Evolutionary conservation across 2,888 invertebrate genomes (phyloP).

Genomic region (Reticulitermes lucifugus): DNA sequence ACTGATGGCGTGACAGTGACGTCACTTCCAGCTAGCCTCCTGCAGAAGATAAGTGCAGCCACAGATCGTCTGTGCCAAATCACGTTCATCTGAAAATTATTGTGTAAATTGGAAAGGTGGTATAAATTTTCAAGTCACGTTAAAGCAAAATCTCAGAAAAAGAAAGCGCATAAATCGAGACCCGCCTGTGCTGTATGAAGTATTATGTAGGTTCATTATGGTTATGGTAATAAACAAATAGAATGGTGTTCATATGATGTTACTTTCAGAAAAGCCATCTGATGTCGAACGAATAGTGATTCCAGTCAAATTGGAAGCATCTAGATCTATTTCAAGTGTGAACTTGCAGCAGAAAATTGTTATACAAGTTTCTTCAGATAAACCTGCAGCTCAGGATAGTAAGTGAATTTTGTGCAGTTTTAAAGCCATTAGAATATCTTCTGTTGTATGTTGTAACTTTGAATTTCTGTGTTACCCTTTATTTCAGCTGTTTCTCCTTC

Average conservation of each 20-base stretch:
- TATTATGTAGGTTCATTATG: not conserved
- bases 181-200: not conserved
- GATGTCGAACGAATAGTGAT: constrained; percentile 31
- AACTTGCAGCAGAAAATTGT: constrained; percentile 36
- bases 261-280: constrained; percentile 30
- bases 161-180: too few relatives aligned
- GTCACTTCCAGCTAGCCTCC: too few relatives aligned
- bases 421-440: not conserved
- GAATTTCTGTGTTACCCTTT: too few relatives aligned
- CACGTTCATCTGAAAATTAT: too few relatives aligned
- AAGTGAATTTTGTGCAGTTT: not conserved
- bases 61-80: too few relatives aligned
- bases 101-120: too few relatives aligned
- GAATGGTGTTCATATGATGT: not conserved
- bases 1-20: too few relatives aligned
- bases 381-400: not conserved
- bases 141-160: too few relatives aligned
- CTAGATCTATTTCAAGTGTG: constrained; percentile 33
- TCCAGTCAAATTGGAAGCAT: constrained; percentile 33
- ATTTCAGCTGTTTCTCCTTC: not conserved
- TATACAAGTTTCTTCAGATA: constrained; percentile 30
- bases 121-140: too few relatives aligned
- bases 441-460: too few relatives aligned
- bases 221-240: not conserved
- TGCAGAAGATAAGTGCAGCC: too few relatives aligned